phyloP scores from a whole-genome alignment of 2,113 vertebrate species.

The Eleginops maclovinus region DNA sequence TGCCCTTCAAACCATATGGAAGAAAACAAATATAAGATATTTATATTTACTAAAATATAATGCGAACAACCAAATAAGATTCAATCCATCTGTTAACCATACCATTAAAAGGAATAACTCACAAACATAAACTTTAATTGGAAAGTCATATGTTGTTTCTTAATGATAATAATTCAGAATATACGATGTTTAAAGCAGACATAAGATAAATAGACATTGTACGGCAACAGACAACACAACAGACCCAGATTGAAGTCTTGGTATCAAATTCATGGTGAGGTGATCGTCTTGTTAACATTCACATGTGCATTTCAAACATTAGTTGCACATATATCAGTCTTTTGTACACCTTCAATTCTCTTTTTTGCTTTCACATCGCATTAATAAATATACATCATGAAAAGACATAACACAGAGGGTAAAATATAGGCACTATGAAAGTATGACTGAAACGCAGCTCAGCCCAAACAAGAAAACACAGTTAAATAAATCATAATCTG shows the following conservation, averaged over 20 bases:
- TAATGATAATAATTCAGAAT: neutral
- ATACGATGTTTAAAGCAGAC: neutral
- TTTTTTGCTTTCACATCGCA: slow-evolving; percentile 2
- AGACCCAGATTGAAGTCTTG: neutral
- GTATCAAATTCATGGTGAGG: too few species aligned
- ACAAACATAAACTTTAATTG: neutral
- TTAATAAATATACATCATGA: slow-evolving; percentile 26
- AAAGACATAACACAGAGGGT: slow-evolving; percentile 9
- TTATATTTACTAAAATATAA: neutral
- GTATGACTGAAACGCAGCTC: slow-evolving; percentile 60
- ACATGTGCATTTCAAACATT: neutral
- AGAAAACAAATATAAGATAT: neutral
- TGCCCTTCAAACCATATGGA: slow-evolving; percentile 32
- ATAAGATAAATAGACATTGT: neutral
- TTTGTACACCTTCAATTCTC: neutral
- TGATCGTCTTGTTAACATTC: neutral
- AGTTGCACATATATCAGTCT: neutral
- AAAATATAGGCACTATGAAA: slow-evolving; percentile 36
- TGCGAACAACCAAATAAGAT: neutral
- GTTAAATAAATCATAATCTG: slow-evolving; percentile 80
- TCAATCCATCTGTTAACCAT: neutral
- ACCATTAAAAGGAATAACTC: neutral
- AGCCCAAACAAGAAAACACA: slow-evolving; percentile 59
- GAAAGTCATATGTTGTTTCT: neutral
- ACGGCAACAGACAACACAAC: neutral